Evolutionary conservation across 2,888 invertebrate species (phyloP).

Genomic region (Tetrapedia diversipes): DNA sequence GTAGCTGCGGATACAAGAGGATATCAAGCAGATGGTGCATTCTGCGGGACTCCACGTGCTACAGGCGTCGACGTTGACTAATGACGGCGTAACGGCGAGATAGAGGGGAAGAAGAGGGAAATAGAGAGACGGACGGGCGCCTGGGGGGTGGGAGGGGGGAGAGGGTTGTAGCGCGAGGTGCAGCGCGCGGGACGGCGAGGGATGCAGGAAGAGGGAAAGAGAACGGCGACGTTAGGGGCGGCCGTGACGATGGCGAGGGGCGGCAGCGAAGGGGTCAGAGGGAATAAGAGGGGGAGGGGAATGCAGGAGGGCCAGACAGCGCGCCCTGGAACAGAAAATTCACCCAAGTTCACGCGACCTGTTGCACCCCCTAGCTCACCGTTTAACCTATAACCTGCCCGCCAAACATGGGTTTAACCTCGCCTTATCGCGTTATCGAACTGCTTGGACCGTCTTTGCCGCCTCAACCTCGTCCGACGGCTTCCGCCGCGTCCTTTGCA

Average conservation of each 20-base stretch:
- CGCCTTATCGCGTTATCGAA: constrained; percentile 83
- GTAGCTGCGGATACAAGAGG: constrained; percentile 75
- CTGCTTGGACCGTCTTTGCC: constrained; percentile 69
- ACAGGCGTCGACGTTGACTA: constrained; percentile 82
- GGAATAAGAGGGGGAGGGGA: constrained; percentile 58
- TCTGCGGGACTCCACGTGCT: constrained; percentile 78
- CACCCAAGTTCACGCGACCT: constrained; percentile 83
- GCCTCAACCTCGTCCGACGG: constrained; percentile 32
- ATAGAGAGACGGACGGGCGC: constrained; percentile 32
- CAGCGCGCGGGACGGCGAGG: background rate
- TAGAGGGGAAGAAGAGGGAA: constrained; percentile 49
- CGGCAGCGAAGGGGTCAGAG: constrained; percentile 42
- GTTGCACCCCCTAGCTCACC: constrained; percentile 83
- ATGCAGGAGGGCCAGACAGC: constrained; percentile 78
- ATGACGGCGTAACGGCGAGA: constrained; percentile 79
- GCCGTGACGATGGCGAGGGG: constrained; percentile 50
- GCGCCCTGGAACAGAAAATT: constrained; percentile 82
- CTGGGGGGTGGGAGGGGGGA: constrained; percentile 12
- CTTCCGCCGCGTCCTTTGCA: constrained; percentile 6
- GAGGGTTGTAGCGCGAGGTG: background rate
- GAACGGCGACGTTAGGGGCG: constrained; percentile 45
- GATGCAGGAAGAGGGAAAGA: constrained; percentile 19
- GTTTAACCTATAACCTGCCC: constrained; percentile 83
- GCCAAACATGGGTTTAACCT: constrained; percentile 83
- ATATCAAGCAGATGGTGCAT: constrained; percentile 80